A percentile compares a stretch with the other conserved stretches of the same genome.
Conservation (phyloP, 2,888 invertebrate species). For the Polydrusus pterygomalis region DNA sequence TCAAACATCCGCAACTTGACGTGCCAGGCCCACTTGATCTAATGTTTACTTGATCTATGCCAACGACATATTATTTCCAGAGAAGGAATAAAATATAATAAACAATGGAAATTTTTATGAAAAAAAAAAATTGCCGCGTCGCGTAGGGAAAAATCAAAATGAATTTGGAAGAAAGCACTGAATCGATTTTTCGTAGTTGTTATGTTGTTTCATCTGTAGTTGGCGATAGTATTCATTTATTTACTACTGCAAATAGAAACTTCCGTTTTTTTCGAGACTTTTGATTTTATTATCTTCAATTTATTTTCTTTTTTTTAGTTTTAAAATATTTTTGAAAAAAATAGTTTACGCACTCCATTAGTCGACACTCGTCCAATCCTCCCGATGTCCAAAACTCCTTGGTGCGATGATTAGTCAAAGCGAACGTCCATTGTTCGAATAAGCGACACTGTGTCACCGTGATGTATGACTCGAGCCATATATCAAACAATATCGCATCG, state of each 20-base stretch:
- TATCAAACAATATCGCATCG: slow-evolving; percentile 68
- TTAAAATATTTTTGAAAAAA: not conserved
- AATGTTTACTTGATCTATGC: slow-evolving; percentile 59
- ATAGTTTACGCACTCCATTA: not conserved
- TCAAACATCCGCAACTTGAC: slow-evolving; percentile 60
- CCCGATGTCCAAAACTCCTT: slow-evolving; percentile 64
- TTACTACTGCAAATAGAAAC: no score
- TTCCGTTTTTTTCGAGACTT: no score
- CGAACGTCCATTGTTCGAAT: slow-evolving; percentile 67
- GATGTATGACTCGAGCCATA: slow-evolving; percentile 70
- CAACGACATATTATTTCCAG: slow-evolving; percentile 51
- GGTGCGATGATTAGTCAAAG: slow-evolving; percentile 69
- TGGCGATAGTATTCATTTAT: no score
- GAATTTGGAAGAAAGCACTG: no score
- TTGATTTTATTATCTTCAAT: no score
- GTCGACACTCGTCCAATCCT: slow-evolving; percentile 26
- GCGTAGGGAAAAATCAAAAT: no score
- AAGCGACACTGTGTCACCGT: slow-evolving; percentile 61
- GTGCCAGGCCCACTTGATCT: slow-evolving; percentile 39
- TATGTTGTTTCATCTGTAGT: no score
- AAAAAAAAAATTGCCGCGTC: no score
- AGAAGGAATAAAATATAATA: not conserved
- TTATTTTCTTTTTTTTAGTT: no score
- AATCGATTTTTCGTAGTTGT: no score
- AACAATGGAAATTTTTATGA: no score